Conservation (phyloP, 2,888 invertebrate genomes). For the Polydrusus tereticollis region DNA sequence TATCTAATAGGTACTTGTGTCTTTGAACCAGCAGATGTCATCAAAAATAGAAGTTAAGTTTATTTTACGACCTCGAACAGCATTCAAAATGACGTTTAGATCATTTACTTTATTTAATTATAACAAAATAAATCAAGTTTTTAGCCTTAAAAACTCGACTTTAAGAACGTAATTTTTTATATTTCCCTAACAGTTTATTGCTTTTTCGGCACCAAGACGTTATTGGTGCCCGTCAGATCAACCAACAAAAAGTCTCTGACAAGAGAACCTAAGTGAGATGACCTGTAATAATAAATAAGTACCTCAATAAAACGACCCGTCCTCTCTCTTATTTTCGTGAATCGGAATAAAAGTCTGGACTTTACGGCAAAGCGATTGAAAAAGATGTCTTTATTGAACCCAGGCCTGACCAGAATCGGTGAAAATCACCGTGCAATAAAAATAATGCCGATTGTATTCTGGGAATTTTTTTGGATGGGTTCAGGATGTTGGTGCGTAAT, state of each 20-base stretch:
- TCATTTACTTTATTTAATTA: not conserved
- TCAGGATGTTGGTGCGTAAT: constrained; percentile 12
- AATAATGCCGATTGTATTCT: constrained; percentile 7
- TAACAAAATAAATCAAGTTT: not conserved
- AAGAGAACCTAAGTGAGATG: constrained; percentile 35
- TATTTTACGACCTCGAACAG: not conserved
- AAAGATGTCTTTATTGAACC: constrained; percentile 38
- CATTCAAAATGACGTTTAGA: not conserved
- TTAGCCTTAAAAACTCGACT: not conserved
- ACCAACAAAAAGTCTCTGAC: constrained; percentile 19
- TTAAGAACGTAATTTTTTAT: not conserved
- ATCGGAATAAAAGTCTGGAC: constrained; percentile 30
- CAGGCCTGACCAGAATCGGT: constrained; percentile 7
- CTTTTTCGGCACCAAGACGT: constrained; percentile 27
- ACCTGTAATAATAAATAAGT: constrained; percentile 38
- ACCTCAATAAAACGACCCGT: constrained; percentile 35
- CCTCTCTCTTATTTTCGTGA: constrained; percentile 21
- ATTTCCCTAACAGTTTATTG: constrained; percentile 12
- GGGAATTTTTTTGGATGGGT: not conserved
- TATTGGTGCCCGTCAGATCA: constrained; percentile 28
- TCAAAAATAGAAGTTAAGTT: no score
- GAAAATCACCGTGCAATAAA: constrained; percentile 1
- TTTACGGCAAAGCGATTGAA: constrained; percentile 31
- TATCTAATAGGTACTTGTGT: no score
- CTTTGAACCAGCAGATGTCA: no score